Evolutionary conservation across 2,113 vertebrate species (phyloP), one percentile per base, ranked within the genome.

Genomic region (Callionymus lyra): DNA sequence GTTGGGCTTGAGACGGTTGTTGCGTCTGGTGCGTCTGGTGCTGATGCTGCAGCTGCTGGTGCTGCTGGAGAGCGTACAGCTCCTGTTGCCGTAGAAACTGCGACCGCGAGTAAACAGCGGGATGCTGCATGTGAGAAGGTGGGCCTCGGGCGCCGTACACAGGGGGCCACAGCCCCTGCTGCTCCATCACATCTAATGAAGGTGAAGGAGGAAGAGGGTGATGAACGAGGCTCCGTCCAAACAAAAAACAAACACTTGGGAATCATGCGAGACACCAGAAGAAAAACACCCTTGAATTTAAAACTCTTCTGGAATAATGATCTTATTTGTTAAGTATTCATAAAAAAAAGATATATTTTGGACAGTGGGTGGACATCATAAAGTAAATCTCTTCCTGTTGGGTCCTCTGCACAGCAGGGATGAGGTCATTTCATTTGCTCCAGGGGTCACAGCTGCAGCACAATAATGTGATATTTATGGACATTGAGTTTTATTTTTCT

Each of bases 1-100:
- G 14, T 56, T 77, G 80, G 33, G 53, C 34, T 16, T 73, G 69
- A 27, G 21, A 27, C 76, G 87, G 77, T 50, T 86, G 82, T 59
- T 87, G 86, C 6, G 86, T 71, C 40, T 81, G 87, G 66, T 88
- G 86, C 44, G 76, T 75, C 39, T 85, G 81, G 34, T 83, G 85
- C 47, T 85, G 83, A 63, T 84, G 79, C 54, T 83, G 84, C 15
- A 84, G 82, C 56, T 87, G 88, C 15, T 91, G 90, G 42, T 90
- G 90, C 47, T 90, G 90, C 66, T 97, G 93, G 56, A 98, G 81
- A 49, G 90, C 85, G 0, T 94, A 96, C 44, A 98, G 85, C 76
- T 96, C 94, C 68, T 94, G 94, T 84, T 95, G 93, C 63, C 89
- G 84, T 78, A 94, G 88, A 87, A 98, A 92, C 87, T 94, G 92